phyloP scores from a whole-genome alignment of 1,140 invertebrate genomes.

The Tetramorium simillimum region DNA sequence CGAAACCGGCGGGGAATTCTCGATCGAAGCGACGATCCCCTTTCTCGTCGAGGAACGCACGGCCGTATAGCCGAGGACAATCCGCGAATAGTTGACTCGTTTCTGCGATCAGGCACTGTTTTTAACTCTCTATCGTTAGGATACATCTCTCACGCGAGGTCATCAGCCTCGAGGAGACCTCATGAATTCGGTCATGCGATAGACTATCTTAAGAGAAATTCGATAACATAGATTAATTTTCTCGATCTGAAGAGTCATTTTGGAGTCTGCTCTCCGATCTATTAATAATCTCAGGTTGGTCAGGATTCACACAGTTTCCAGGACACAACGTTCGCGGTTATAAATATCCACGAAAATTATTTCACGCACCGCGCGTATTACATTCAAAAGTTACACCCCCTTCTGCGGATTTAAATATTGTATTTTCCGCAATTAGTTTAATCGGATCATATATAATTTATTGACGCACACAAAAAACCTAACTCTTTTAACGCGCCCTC shows the following conservation, averaged over 20 bases:
- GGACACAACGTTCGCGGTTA: not conserved
- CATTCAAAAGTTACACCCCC: not conserved
- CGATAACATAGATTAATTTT: conserved; percentile 25
- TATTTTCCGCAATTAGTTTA: not conserved
- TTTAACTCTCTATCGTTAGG: conserved; percentile 1
- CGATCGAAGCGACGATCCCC: conserved; percentile 55
- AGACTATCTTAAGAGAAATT: conserved; percentile 43
- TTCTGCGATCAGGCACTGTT: conserved; percentile 10
- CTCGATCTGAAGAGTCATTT: not conserved
- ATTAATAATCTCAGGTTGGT: not conserved
- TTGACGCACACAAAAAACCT: not conserved
- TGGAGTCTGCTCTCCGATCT: not conserved
- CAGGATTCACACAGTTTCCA: not conserved
- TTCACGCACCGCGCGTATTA: not conserved
- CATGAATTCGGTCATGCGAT: conserved; percentile 23
- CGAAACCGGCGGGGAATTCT: conserved; percentile 50
- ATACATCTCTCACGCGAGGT: conserved; percentile 14
- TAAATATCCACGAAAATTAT: not conserved
- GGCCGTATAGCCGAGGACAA: not conserved
- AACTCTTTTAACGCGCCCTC: not conserved
- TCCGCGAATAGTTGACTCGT: conserved; percentile 28
- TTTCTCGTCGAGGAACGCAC: not conserved
- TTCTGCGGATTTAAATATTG: not conserved
- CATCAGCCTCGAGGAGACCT: not conserved
- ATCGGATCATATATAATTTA: not conserved